Evolutionary conservation across 2,888 invertebrate genomes (phyloP), one percentile per base, ranked within the genome.

Genomic region (Macaria notata): DNA sequence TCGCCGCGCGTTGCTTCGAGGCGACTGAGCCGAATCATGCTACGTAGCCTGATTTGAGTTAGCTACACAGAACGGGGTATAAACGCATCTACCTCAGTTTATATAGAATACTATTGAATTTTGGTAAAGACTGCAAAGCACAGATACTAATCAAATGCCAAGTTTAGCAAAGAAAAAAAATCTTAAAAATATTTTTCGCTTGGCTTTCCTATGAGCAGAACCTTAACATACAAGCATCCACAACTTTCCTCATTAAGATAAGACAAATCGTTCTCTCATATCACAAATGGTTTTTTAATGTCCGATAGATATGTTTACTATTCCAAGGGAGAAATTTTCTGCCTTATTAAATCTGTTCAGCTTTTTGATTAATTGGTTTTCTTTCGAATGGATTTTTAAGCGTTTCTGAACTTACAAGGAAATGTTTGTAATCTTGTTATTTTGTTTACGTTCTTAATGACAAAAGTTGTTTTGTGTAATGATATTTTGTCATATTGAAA

Each of bases 281-380:
- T 84, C 80, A 83, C 77, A 82, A 85, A 85, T 86, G 83, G 77
- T 74, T 86, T 84, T 82, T 86, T 85, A 86, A 87, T 85, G 85
- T 73, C 70, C 66, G 66, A 68, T 71, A 75, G 78, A 82, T 78
- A 81, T 65, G 74, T 68, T 76, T 49, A 45, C 54, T 52, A 59
- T 49, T 45, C 19, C 43, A 47, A 44, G 36, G 48, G 54, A 59
- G 44, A 33, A 41, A 55, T 59, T 59, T 55, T 51, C 59, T 31
- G 54, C 54, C 42, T 55, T 59, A 54, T 51, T 54, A 54, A 54
- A 54, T 54, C 46, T 42, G 8, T 46, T 47, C 29, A 9, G 42
- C 4, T 19, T 44, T 49, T 45, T 59, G 58, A 59, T 51, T 59
- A 59, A 59, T 59, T 39, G 48, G 30, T 54, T 50, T 54, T 45